Conservation (phyloP, 30 jellyfish, hydroid and myxozoan genomes). For the Catostylus mosaicus region DNA sequence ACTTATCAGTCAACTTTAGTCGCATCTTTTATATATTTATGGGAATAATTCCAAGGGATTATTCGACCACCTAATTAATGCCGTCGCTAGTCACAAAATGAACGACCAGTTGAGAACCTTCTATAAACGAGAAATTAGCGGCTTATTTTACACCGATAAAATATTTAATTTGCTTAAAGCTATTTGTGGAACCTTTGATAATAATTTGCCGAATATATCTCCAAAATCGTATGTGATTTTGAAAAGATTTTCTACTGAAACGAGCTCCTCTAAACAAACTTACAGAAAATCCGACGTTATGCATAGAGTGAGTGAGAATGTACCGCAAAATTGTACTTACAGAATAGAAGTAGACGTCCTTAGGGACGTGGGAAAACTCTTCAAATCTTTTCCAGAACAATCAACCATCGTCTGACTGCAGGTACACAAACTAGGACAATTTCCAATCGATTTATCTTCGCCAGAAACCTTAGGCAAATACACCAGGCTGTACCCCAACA, state of each 20-base stretch:
- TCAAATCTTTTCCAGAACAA: slow-evolving; percentile 61
- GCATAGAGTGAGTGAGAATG: slow-evolving; percentile 11
- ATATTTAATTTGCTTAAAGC: not conserved
- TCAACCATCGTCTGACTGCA: slow-evolving; percentile 69
- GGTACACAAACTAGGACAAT: slow-evolving; percentile 71
- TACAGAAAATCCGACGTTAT: slow-evolving; percentile 3
- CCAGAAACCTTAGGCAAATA: slow-evolving; percentile 71
- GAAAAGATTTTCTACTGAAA: not conserved
- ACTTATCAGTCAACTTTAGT: not conserved
- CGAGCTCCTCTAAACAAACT: not conserved
- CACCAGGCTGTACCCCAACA: slow-evolving; percentile 65
- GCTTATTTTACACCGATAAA: not conserved
- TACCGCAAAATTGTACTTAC: slow-evolving; percentile 40
- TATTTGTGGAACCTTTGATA: not conserved
- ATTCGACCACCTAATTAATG: slow-evolving; percentile 16
- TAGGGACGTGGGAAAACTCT: slow-evolving; percentile 54
- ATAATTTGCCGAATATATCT: not conserved
- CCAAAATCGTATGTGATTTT: not conserved
- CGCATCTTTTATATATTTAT: not conserved
- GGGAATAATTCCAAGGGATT: slow-evolving; percentile 16
- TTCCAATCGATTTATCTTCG: slow-evolving; percentile 64
- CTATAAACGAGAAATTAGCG: slow-evolving; percentile 17
- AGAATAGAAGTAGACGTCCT: slow-evolving; percentile 44
- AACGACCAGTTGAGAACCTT: slow-evolving; percentile 2
- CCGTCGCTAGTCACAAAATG: slow-evolving; percentile 26